Base-by-base conservation (phyloP, 2,888 invertebrate species). In the Nudaria mundana region DNA sequence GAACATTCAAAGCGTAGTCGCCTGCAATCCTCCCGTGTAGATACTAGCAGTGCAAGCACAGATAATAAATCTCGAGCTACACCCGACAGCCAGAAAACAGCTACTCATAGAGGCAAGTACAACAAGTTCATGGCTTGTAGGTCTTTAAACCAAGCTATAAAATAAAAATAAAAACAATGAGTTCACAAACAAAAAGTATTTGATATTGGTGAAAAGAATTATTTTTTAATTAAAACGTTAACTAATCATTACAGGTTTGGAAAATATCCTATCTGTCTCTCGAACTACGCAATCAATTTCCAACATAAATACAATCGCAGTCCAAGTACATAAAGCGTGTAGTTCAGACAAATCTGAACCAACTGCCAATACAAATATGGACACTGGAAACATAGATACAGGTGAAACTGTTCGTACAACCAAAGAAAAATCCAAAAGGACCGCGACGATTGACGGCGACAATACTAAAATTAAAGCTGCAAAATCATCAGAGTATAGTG, bases 31-130 rank as follows among this genome's bases (percentile, higher is more conserved):
- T 72, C 76, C 41, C 52, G 75, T 5, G 69, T 57, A 0, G 83
- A 83, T 26, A 66, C 74, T 1, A 78, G 75, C 46, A 66, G 65
- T 48, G 72, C 75, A 6, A 80, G 80, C 40, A 64, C 63, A 0
- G 80, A 80, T 33, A 77, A 75, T 40, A 81, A 77, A 44, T 71
- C 79, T 15, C 71, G 76, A 5, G 72, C 74, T 12, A 81, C 83
- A 14, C 81, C 81, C 2, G 83, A 83, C 36, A 78, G 76, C 40
- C 75, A 75, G 35, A 74, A 72, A 40, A 35, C 68, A 3, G 46
- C 70, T 6, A 63, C 60, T 3, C 63, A 63, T 35, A 76, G 63
- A 73, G 72, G 78, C 76, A 43, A 2, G 7, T 5, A 10, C 11
- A 22, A 8, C 12, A 11, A 12, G 2, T 12, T n/a, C n/a, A n/a